These are phyloP conservation scores for Panorpa germanica DNA, from an alignment of 2,888 invertebrate species.

Conservation along the genomic window DNA sequence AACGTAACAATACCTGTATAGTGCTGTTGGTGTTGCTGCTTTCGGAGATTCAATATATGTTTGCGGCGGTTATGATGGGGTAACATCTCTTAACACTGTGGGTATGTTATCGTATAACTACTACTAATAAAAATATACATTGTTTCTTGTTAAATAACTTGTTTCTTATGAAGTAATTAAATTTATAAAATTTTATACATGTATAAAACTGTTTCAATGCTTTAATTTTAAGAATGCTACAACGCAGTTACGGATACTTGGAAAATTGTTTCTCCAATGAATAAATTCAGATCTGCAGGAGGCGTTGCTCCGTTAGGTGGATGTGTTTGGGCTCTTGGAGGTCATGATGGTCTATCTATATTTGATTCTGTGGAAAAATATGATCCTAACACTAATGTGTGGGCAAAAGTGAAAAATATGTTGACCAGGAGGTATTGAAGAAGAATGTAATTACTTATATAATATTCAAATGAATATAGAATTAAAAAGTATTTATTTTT, in stretches of 20 bases:
- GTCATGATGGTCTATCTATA: slow-evolving; percentile 75
- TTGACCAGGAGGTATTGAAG: slow-evolving; percentile 35
- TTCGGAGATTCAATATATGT: slow-evolving; percentile 64
- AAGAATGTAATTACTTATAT: not conserved
- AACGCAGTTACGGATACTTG: slow-evolving; percentile 53
- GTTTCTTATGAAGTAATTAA: not conserved
- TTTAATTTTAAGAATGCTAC: slow-evolving; percentile 38
- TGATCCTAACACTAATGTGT: slow-evolving; percentile 50
- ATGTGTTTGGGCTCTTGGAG: slow-evolving; percentile 65
- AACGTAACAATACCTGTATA: slow-evolving; percentile 18
- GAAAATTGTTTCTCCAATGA: slow-evolving; percentile 54
- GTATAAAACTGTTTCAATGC: not conserved
- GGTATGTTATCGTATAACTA: slow-evolving; percentile 12
- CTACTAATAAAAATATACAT: not conserved
- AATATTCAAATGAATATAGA: not conserved
- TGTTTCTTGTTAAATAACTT: not conserved
- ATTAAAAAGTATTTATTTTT: slow-evolving; percentile 10
- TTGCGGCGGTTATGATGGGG: slow-evolving; percentile 72
- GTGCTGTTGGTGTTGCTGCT: slow-evolving; percentile 66
- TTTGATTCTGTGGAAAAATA: slow-evolving; percentile 74
- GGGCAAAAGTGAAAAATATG: slow-evolving; percentile 64
- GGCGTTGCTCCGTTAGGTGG: slow-evolving; percentile 47
- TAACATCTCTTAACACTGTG: slow-evolving; percentile 62
- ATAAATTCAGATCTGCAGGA: slow-evolving; percentile 50
- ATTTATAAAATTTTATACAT: slow-evolving; percentile 5